Conservation (phyloP, 2,797 vertebrate species). For the Sebastes dallii region DNA sequence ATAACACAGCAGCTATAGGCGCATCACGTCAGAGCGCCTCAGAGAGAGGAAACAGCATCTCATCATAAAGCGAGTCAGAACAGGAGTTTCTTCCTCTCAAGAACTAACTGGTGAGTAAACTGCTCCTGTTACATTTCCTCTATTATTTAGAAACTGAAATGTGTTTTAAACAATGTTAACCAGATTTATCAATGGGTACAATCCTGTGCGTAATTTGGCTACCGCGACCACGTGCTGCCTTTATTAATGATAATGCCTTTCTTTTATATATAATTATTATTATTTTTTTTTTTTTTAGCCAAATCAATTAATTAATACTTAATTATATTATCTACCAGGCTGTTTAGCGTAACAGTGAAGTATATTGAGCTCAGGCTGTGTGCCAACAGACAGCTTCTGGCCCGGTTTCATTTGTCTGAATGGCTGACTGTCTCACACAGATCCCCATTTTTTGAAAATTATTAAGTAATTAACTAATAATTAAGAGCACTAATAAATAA, state of each 20-base stretch:
- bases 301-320: background rate
- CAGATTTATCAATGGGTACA: rapidly evolving
- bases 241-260: no score
- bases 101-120: slow-evolving; percentile 60
- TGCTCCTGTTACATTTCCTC: background rate
- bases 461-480: no score
- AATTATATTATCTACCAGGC: background rate
- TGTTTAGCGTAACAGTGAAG: background rate
- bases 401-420: background rate
- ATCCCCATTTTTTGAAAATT: background rate
- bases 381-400: background rate
- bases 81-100: background rate
- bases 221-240: background rate
- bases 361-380: background rate
- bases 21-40: slow-evolving; percentile 25
- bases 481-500: no score
- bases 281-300: background rate
- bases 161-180: background rate
- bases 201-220: background rate
- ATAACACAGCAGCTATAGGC: slow-evolving; percentile 35
- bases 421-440: background rate
- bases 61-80: background rate
- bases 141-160: no score
- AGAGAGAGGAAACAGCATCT: slow-evolving; percentile 1
- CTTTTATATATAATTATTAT: background rate